phyloP scores from a whole-genome alignment of 30 jellyfish, hydroid and myxozoan species.

The Aurelia aurita complex sp. Pacific region DNA sequence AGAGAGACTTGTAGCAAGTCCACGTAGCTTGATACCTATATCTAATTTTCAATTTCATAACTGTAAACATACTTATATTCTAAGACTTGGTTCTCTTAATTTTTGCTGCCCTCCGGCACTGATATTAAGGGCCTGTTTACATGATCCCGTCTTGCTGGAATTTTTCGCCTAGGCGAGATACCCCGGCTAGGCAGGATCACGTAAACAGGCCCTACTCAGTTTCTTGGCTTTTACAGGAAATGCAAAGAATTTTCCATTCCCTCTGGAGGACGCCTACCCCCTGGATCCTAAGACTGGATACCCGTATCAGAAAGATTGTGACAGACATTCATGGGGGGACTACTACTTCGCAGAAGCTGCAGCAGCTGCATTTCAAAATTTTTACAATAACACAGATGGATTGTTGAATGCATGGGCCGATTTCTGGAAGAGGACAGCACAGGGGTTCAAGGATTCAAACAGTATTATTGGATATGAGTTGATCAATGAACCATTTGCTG shows the following conservation, averaged over 20 bases:
- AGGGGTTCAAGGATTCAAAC: slow-evolving; percentile 60
- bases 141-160: too few species aligned
- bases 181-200: too few species aligned
- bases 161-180: too few species aligned
- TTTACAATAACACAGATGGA: slow-evolving; percentile 91
- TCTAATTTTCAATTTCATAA: too few species aligned
- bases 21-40: too few species aligned
- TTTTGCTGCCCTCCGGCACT: too few species aligned
- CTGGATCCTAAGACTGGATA: slow-evolving; percentile 92
- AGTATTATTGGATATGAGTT: slow-evolving; percentile 90
- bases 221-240: slow-evolving; percentile 39
- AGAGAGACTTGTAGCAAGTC: too few species aligned
- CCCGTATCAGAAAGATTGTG: slow-evolving; percentile 91
- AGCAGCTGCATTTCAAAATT: slow-evolving; percentile 86
- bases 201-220: background rate
- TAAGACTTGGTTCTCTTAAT: too few species aligned
- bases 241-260: slow-evolving; percentile 83
- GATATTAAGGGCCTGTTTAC: too few species aligned
- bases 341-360: slow-evolving; percentile 93
- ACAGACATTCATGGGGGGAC: slow-evolving; percentile 85
- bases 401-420: slow-evolving; percentile 87
- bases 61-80: too few species aligned
- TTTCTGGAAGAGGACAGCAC: slow-evolving; percentile 92
- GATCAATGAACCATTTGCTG: slow-evolving; percentile 93
- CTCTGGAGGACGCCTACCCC: slow-evolving; percentile 77